Evolutionary conservation across 2,888 invertebrate genomes (phyloP), one percentile per base, ranked within the genome.

Genomic region (Heliothis peltigera): DNA sequence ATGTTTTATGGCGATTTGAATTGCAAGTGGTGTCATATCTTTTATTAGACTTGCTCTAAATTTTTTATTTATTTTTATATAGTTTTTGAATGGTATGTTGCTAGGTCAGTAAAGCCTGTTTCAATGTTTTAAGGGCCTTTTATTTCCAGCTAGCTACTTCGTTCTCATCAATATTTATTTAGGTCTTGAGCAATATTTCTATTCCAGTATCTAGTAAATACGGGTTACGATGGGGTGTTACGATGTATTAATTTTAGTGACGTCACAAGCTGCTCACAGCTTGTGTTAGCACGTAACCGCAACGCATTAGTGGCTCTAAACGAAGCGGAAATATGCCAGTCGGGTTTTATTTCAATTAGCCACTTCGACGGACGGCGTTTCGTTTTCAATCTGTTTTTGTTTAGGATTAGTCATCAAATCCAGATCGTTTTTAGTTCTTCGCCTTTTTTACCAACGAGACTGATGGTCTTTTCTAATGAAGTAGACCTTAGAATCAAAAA

Each of bases 321-420:
- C 72, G 72, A 77, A 71, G 72, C 77, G 77, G 77, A 76, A 76
- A 72, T 46, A 15, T 32, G 28, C 55, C 25, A 53, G 39, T 10
- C 42, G 52, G 44, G 46, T 71, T 64, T 49, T 54, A 60, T 77
- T 71, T 70, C 59, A 71, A 64, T 48, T 10, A 25, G 49, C 46
- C 48, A 63, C 58, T 70, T 56, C 21, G 32, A 48, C 18, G 28
- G 12, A 42, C 39, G 39, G 52, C 59, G 64, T 44, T 46, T n/a
- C 22, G 32, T 47, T 55, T 35, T 49, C 35, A 44, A 15, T 17
- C 10, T 5, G 56, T 48, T 57, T 60, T 55, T 58, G 28, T 58
- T 58, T 25, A 43, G 44, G 44, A 42, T 71, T 39, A 32, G 28
- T 47, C 39, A 17, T 47, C 15, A 18, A 48, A 18, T n/a, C 17